Base-by-base conservation (phyloP, 2,113 vertebrate genomes). In the Galeopterus variegatus region DNA sequence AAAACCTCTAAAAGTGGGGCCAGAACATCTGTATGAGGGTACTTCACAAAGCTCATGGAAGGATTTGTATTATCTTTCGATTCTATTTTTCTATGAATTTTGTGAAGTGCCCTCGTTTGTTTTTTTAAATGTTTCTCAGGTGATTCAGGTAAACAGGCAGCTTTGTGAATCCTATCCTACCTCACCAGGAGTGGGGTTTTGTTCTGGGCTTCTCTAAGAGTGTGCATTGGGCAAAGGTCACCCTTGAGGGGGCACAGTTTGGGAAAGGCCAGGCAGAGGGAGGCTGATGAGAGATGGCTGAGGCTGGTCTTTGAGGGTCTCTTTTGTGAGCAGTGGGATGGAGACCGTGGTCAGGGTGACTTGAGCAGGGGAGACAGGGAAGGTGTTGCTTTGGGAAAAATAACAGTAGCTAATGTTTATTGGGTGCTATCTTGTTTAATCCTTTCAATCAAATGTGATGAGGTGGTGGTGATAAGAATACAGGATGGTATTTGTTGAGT, bases 191-290 rank as follows among this genome's bases (percentile, higher is more conserved):
- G 15, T 23, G 48, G 62, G 56, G 67, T 84, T 92, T 87, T 62
- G 36, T 17, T 33, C 1, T 0, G 23, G 58, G 48, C 50, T 76
- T 80, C 85, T 81, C 45, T 70, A 17, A 23, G 75, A 64, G 36
- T 26, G 0, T 23, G 6, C 6, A 1, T 31, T 4, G 3, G 23
- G 23, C 11, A 18, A 41, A 79, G 48, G 26, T 11, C 45, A 19
- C 56, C 3, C n/a, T 41, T 7, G 26, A 77, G 62, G 28, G 7
- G 58, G 36, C 8, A 48, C 11, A 50, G 19, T 24, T 19, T 86
- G 60, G 75, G 45, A 33, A 64, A 56, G 60, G 36, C 82, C 23
- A 21, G 26, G 28, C 62, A 72, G 26, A 58, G 41, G 54, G 81
- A 70, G 75, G 52, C 77, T 73, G 23, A 41, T 41, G 41, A 41